Conservation (phyloP, 2,113 vertebrate species). For the Lampris incognitus region DNA sequence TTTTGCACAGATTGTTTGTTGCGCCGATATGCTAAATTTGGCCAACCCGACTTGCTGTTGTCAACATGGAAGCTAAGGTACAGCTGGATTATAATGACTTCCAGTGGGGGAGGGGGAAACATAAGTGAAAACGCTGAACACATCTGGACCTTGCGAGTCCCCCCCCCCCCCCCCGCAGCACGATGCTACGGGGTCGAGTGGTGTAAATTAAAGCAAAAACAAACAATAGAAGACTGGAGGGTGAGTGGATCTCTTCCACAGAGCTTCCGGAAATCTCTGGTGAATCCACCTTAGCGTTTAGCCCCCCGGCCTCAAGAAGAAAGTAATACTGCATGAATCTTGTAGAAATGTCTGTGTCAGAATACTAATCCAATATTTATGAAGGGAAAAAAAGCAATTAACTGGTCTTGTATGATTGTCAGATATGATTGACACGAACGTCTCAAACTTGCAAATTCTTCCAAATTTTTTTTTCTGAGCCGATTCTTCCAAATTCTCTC, state of each 20-base stretch:
- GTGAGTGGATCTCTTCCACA: not conserved
- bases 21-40: slow-evolving; percentile 46
- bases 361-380: too few species aligned
- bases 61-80: not conserved
- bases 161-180: not conserved
- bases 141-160: slow-evolving; percentile 51
- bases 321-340: too few species aligned
- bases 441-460: too few species aligned
- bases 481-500: too few species aligned
- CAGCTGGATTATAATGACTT: not conserved
- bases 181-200: not conserved
- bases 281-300: not conserved
- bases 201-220: slow-evolving; percentile 9
- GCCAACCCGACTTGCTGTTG: slow-evolving; percentile 2
- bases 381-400: too few species aligned
- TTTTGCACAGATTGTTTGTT: slow-evolving; percentile 35
- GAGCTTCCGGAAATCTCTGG: not conserved
- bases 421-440: too few species aligned
- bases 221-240: not conserved
- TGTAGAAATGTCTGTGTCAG: too few species aligned
- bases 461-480: too few species aligned
- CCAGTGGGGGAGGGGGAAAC: not conserved
- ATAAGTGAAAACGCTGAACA: slow-evolving; percentile 42
- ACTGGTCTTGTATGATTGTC: too few species aligned
- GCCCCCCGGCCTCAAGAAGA: not conserved